phyloP scores from a whole-genome alignment of 2,113 vertebrate genomes.

The Eretmochelys imbricata region DNA sequence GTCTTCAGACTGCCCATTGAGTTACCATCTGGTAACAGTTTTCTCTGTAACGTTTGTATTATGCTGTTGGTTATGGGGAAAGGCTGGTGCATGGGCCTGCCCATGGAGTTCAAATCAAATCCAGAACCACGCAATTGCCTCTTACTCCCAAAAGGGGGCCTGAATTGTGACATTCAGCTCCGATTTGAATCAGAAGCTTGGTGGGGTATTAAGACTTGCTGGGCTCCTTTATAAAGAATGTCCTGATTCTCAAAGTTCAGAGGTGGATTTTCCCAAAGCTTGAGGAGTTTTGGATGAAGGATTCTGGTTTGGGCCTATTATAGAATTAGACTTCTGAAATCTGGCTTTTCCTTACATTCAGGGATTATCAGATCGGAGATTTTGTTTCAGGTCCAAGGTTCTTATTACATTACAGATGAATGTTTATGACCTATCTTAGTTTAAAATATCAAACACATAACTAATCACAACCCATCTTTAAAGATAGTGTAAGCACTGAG shows the following conservation, averaged over 20 bases:
- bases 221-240: background rate
- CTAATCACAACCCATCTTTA: background rate
- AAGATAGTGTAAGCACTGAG: background rate
- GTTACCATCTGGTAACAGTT: background rate
- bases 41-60: background rate
- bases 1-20: background rate
- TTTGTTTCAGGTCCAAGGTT: background rate
- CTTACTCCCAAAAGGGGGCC: background rate
- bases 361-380: background rate
- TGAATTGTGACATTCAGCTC: background rate
- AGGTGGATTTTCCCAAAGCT: background rate
- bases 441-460: no score
- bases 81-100: background rate
- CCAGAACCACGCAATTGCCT: background rate
- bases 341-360: background rate
- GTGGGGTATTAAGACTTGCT: background rate
- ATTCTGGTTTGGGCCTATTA: rapidly evolving
- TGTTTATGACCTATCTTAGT: no score
- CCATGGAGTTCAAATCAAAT: background rate
- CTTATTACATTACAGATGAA: no score
- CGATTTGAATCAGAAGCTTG: background rate
- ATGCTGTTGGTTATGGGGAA: background rate
- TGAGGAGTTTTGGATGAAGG: background rate
- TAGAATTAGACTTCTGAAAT: background rate
- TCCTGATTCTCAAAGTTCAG: background rate